Evolutionary conservation across 1,140 invertebrate species (phyloP).

Genomic region (Drusus annulatus): DNA sequence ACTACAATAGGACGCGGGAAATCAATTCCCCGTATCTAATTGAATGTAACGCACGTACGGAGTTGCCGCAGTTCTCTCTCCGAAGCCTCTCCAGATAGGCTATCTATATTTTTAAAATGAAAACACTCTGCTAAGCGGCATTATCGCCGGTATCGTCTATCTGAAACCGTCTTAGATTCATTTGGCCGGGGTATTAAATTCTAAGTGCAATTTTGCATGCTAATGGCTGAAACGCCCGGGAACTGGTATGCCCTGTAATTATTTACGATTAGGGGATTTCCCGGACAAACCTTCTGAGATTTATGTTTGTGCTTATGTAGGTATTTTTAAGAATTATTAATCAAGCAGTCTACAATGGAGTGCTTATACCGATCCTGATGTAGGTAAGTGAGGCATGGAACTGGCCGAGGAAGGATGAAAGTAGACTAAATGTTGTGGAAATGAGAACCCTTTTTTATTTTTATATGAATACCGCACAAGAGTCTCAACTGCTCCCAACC

Average conservation of each 20-base stretch:
- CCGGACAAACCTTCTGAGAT: no score
- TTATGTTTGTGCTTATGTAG: no score
- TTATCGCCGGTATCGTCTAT: slow-evolving; percentile 45
- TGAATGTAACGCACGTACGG: slow-evolving; percentile 59
- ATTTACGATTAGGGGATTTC: no score
- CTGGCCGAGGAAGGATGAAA: no score
- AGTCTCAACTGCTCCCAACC: no score
- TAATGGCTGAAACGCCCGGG: slow-evolving; percentile 24
- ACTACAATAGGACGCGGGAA: slow-evolving; percentile 46
- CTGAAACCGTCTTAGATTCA: slow-evolving; percentile 10
- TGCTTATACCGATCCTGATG: no score
- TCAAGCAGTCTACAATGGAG: no score
- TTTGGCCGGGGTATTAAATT: slow-evolving; percentile 36
- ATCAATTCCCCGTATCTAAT: slow-evolving; percentile 58
- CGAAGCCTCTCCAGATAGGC: slow-evolving; percentile 17
- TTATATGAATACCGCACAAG: no score
- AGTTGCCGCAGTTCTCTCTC: slow-evolving; percentile 12
- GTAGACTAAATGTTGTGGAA: no score
- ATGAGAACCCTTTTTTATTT: no score
- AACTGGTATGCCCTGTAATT: slow-evolving; percentile 16
- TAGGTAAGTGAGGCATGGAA: no score
- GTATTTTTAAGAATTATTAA: no score
- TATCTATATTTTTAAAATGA: slow-evolving; percentile 47
- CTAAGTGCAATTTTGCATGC: slow-evolving; percentile 44
- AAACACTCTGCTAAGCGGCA: slow-evolving; percentile 39